Evolutionary conservation across 1,140 invertebrate species (phyloP).

Genomic region (Drusus annulatus): DNA sequence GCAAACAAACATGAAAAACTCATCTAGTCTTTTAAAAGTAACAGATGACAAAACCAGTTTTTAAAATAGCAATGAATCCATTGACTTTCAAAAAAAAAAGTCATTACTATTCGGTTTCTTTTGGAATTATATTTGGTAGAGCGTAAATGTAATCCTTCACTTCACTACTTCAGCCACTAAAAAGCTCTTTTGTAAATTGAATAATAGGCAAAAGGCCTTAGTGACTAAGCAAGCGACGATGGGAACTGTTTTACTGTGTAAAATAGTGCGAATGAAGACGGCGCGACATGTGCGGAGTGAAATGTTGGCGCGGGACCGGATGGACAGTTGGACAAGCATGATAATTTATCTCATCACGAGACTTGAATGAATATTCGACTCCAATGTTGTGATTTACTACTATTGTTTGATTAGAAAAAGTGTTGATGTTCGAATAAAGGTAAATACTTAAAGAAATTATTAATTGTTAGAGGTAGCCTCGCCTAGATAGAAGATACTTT

Average conservation of each 20-base stretch:
- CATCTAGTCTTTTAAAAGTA: no score
- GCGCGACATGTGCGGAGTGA: neutral
- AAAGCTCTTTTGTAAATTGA: neutral
- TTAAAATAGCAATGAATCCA: no score
- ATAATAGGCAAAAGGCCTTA: neutral
- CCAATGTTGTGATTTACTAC: conserved; percentile 60
- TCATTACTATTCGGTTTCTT: no score
- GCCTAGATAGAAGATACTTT: conserved; percentile 49
- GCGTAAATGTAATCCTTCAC: neutral
- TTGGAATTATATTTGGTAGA: neutral
- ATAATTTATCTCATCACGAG: conserved; percentile 45
- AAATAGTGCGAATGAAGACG: conserved; percentile 9
- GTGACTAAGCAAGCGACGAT: neutral
- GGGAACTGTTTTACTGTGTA: conserved; percentile 29
- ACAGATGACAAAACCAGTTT: no score
- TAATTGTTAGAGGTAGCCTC: conserved; percentile 53
- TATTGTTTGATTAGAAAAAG: conserved; percentile 56
- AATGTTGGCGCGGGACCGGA: neutral
- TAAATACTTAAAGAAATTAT: conserved; percentile 50
- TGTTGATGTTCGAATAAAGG: conserved; percentile 54
- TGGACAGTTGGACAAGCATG: neutral
- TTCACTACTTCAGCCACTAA: neutral
- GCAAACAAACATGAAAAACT: no score
- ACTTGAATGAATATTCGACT: conserved; percentile 58
- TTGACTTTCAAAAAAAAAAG: no score